Base-by-base conservation (phyloP, 2,113 vertebrate genomes). In the Aphelocoma coerulescens region DNA sequence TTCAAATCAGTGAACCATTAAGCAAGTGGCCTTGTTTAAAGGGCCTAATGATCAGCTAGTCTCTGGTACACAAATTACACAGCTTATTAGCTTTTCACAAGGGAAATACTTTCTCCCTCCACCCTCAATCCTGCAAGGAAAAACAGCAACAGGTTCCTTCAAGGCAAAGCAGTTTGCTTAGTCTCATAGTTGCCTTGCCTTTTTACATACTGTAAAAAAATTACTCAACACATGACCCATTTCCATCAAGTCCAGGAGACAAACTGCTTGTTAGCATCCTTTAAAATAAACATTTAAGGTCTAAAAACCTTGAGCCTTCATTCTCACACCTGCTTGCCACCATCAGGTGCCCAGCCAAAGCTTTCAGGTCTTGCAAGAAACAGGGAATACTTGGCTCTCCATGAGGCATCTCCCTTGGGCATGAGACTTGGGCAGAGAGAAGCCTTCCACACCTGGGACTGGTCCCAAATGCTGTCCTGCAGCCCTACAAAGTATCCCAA, bases 1-100 rank as follows among this genome's bases (percentile, higher is more conserved):
- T 90, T 83, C 14, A 67, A 86, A 11, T n/a, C 94, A 91, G 73
- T 54, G 65, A 81, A 85, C 46, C 63, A 93, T 93, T 75, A 93
- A 77, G 61, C 62, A 90, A 82, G 10, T 12, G 19, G 37, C 62
- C 76, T 78, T 43, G 15, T 49, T 92, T 84, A 72, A 83, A 67
- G 16, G 32, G 44, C 26, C 83, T 88, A 95, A 94, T 23, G 44
- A 81, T 30, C 83, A 91, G 65, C 52, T 77, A 55, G 33, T 46
- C 12, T 44, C 11, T 20, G 10, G 39, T 11, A 81, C 24, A 59
- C 63, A 74, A 91, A 71, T 89, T 84, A 86, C 48, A 74, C 7
- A 84, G 39, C 65, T 91, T 73, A 93, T 54, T 71, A 77, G 76
- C 35, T 86, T 86, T 69, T 23, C 30, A 63, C 9, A 0, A 83